A percentile compares a stretch with the other conserved stretches of the same genome.
Conservation (phyloP, 2,113 vertebrate species). For the Ginglymostoma cirratum region DNA sequence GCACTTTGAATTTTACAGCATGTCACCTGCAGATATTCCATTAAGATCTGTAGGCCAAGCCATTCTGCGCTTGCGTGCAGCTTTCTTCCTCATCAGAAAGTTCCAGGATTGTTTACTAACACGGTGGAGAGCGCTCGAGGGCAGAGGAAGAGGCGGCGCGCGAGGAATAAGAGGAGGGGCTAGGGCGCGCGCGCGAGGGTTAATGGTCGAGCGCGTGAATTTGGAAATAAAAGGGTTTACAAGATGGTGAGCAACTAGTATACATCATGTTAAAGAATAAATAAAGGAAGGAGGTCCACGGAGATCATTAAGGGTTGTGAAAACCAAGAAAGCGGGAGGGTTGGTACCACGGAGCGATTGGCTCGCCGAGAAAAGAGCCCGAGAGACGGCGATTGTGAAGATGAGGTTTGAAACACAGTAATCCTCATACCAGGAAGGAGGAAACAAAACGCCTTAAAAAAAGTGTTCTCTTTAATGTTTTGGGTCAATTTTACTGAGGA, state of each 20-base stretch:
- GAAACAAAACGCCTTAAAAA: background rate
- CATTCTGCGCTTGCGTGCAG: background rate
- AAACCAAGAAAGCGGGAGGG: too few species aligned
- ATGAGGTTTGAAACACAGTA: background rate
- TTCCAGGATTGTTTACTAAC: background rate
- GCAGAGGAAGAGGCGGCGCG: background rate
- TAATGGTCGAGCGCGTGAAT: background rate
- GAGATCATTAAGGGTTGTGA: background rate
- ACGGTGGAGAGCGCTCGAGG: background rate
- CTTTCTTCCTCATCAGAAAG: too few species aligned
- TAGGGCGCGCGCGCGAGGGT: background rate
- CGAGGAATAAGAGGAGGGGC: background rate
- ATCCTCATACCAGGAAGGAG: background rate
- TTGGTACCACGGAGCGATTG: too few species aligned
- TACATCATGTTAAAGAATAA: background rate
- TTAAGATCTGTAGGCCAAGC: background rate
- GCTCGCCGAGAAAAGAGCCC: background rate
- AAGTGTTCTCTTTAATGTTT: background rate
- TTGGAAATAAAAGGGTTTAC: background rate
- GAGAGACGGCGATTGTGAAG: background rate
- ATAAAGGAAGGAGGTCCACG: background rate
- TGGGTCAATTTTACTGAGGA: background rate
- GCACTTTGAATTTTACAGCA: too few species aligned
- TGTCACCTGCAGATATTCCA: too few species aligned
- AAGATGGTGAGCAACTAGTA: background rate